Percentiles rank a stretch among this genome's conserved stretches.
These are phyloP conservation scores for Corydoras sp. DNA, from an alignment of 2,113 vertebrate genomes.

Conservation along the genomic window DNA sequence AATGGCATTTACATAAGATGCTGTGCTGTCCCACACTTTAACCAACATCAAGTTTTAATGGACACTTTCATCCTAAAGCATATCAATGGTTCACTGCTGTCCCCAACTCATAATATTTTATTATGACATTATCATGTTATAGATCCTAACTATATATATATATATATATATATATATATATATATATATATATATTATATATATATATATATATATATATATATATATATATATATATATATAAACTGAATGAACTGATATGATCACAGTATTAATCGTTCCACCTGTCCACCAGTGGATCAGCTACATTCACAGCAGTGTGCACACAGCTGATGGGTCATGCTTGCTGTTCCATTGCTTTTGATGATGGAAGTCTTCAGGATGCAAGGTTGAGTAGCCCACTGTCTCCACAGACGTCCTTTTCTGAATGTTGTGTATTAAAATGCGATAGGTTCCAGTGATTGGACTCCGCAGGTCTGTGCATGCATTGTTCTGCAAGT, in stretches of 20 bases:
- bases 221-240: conserved; percentile 31
- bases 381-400: conserved; percentile 51
- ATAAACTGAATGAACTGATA: not conserved
- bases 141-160: too few relatives aligned
- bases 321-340: conserved; percentile 58
- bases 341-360: conserved; percentile 50
- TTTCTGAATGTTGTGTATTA: conserved; percentile 66
- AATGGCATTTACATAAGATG: too few relatives aligned
- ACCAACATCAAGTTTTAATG: too few relatives aligned
- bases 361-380: conserved; percentile 46
- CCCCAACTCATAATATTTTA: too few relatives aligned
- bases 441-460: conserved; percentile 67
- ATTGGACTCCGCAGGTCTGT: conserved; percentile 54
- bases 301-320: conserved; percentile 47
- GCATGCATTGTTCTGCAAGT: conserved; percentile 64
- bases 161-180: too few relatives aligned
- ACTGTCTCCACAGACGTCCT: conserved; percentile 52
- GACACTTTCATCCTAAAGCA: too few relatives aligned
- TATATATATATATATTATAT: conserved; percentile 31
- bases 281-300: too few relatives aligned
- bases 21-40: too few relatives aligned
- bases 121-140: too few relatives aligned
- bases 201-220: too few relatives aligned
- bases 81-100: conserved; percentile 2
- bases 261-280: too few relatives aligned